Evolutionary conservation across 2,113 vertebrate species (phyloP), one percentile per base, ranked within the genome.

Genomic region (Hippopotamus amphibius): DNA sequence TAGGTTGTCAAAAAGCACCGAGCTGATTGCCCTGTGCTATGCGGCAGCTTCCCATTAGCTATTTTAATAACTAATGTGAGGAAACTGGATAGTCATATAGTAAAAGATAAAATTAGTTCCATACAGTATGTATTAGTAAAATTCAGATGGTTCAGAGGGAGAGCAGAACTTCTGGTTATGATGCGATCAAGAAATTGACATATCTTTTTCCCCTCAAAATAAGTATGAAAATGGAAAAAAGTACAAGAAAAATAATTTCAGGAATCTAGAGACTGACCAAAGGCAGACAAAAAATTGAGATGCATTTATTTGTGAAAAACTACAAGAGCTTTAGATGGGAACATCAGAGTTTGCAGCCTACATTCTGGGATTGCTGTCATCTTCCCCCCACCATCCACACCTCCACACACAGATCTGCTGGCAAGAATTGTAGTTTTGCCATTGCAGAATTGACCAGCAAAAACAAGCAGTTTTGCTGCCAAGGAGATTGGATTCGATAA

Each of bases 291-390:
- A 74, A 89, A 65, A 55, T 83, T 72, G 33, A 74, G 24, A 81
- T 48, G 28, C 41, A 90, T 96, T 53, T 93, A 83, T 91, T 82
- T 13, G 30, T 46, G 30, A 79, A 93, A 93, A 88, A 28, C 30
- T 57, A 26, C 30, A 63, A 76, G 48, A 65, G 21, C 26, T 68
- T n/a, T 79, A 28, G 59, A 19, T 68, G 57, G 88, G 77, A 88
- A 88, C 41, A 80, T 30, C 1, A 7, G 33, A 90, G 28, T 77
- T 30, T 43, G 14, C 22, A 90, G 7, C 74, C 50, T 41, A 15
- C 12, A 59, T 80, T 24, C 15, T 72, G 28, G 37, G 41, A 4
- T 22, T 57, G 15, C 21, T 86, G 1, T 61, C 14, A 37, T 63
- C 17, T 12, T 79, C 61, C 21, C 1, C 19, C 11, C 17, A 17